These are phyloP conservation scores for Oreochromis niloticus DNA, from an alignment of 2,113 vertebrate species.

Conservation along the genomic window DNA sequence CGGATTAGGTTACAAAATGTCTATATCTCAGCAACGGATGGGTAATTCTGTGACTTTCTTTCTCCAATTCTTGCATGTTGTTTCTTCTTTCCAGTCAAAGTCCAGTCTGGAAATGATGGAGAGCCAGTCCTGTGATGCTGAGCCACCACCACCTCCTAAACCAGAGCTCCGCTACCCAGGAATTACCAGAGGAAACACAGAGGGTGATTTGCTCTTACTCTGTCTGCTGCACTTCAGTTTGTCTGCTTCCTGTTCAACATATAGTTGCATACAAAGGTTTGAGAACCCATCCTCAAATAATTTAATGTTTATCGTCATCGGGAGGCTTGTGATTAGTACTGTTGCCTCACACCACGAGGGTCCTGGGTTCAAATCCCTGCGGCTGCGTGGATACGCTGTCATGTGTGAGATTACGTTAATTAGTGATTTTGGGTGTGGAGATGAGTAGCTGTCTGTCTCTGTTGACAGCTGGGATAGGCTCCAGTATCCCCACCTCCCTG, in stretches of 20 bases:
- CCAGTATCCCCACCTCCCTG: background rate
- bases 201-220: constrained; percentile 72
- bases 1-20: background rate
- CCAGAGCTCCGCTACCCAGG: constrained; percentile 90
- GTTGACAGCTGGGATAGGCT: background rate
- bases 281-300: background rate
- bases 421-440: background rate
- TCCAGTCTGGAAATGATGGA: constrained; percentile 95
- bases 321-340: background rate
- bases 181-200: constrained; percentile 75
- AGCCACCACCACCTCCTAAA: constrained; percentile 92
- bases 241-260: background rate
- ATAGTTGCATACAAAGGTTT: background rate
- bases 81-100: constrained; percentile 77
- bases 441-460: background rate
- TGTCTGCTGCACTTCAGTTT: background rate
- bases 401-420: background rate
- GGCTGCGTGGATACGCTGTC: background rate
- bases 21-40: background rate
- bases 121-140: constrained; percentile 93
- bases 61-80: background rate
- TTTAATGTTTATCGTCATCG: background rate
- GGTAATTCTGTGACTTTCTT: background rate
- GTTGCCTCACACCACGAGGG: background rate
- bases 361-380: background rate